phyloP scores from a whole-genome alignment of 1,140 invertebrate genomes.

The Calosoma granatense region DNA sequence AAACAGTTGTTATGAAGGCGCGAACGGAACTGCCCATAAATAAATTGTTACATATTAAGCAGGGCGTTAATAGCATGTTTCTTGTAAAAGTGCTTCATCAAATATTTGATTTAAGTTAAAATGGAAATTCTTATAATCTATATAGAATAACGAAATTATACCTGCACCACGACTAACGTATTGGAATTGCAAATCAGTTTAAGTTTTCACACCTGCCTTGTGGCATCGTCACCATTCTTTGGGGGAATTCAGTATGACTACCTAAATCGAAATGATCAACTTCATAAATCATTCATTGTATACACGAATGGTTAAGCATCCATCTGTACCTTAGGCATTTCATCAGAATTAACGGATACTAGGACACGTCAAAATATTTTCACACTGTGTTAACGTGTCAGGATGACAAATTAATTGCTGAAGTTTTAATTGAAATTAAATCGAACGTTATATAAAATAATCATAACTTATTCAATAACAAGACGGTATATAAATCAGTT shows the following conservation, averaged over 20 bases:
- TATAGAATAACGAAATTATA: background rate
- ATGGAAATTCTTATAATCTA: background rate
- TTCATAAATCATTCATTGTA: background rate
- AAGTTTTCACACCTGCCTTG: background rate
- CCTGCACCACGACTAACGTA: background rate
- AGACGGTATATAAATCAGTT: too few species aligned
- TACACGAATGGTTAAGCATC: background rate
- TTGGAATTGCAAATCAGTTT: constrained; percentile 7
- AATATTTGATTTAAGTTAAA: constrained; percentile 6
- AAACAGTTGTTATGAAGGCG: background rate
- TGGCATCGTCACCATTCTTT: background rate
- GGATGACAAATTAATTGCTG: background rate
- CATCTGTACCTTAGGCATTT: background rate
- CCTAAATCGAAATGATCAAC: background rate
- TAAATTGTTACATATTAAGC: constrained; percentile 6
- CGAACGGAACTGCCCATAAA: background rate
- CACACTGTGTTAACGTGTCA: background rate
- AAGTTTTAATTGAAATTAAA: background rate
- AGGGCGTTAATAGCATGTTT: background rate
- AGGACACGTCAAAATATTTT: background rate
- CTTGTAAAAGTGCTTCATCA: constrained; percentile 2
- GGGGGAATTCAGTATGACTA: background rate
- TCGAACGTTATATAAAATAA: too few species aligned
- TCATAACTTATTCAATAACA: too few species aligned
- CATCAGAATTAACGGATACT: constrained; percentile 4